These are phyloP conservation scores for Scortum barcoo DNA, from an alignment of 2,113 vertebrate species.

Conservation along the genomic window DNA sequence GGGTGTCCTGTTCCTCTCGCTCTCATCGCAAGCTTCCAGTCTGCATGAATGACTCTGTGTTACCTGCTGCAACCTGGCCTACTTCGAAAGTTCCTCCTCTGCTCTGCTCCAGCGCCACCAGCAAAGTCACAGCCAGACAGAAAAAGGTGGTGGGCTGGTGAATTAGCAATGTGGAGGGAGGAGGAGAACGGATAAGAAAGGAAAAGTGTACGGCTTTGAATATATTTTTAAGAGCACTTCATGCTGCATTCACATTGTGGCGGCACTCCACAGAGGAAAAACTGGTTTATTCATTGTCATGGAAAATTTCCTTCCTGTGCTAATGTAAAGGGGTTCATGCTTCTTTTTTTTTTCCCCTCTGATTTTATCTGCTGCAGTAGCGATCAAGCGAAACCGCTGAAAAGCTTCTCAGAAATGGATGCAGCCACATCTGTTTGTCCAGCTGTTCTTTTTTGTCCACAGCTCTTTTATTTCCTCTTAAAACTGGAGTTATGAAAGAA, in stretches of 20 bases:
- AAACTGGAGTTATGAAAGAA: neutral
- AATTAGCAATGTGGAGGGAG: conserved; percentile 45
- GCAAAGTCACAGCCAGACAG: conserved; percentile 75
- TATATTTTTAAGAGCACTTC: conserved; percentile 18
- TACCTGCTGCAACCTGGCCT: conserved; percentile 82
- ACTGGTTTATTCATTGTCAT: conserved; percentile 16
- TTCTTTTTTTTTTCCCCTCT: neutral
- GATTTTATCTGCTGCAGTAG: neutral
- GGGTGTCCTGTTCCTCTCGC: conserved; percentile 64
- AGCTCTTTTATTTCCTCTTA: neutral
- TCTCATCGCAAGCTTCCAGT: conserved; percentile 54
- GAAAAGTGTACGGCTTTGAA: conserved; percentile 21
- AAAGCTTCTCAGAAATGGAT: neutral
- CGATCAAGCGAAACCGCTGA: neutral
- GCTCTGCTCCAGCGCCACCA: conserved; percentile 65
- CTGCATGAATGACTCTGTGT: conserved; percentile 69
- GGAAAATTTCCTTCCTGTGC: neutral
- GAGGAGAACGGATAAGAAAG: conserved; percentile 20
- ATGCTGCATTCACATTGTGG: conserved; percentile 6
- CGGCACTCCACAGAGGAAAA: neutral
- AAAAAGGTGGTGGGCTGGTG: conserved; percentile 41
- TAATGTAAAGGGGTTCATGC: neutral
- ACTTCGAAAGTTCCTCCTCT: conserved; percentile 70
- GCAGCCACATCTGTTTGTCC: conserved; percentile 16
- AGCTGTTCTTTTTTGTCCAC: conserved; percentile 16